A percentile compares a stretch with the other conserved stretches of the same genome.
Conservation (phyloP, 2,113 vertebrate genomes). For the Microtus pennsylvanicus region DNA sequence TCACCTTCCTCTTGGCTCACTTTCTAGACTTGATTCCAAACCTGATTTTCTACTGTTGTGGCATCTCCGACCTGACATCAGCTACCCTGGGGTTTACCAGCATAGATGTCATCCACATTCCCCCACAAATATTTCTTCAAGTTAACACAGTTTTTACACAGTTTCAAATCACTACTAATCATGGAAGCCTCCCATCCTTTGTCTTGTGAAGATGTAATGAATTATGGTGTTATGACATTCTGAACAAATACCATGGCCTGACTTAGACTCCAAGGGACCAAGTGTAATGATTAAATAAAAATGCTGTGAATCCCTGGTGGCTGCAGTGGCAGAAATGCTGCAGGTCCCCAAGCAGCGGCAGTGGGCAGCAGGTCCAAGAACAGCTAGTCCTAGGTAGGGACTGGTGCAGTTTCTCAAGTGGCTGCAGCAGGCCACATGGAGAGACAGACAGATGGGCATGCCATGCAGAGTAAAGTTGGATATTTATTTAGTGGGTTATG, state of each 20-base stretch:
- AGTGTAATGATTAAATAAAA: too few relatives aligned
- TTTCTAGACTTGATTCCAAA: constrained; percentile 12
- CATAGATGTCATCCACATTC: background rate
- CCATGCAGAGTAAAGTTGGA: too few relatives aligned
- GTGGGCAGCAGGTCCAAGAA: too few relatives aligned
- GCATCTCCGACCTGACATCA: background rate
- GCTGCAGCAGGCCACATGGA: too few relatives aligned
- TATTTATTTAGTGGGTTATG: too few relatives aligned
- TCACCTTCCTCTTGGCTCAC: background rate
- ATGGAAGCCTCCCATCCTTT: background rate
- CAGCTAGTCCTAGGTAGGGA: too few relatives aligned
- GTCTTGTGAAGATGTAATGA: background rate
- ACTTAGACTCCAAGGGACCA: background rate
- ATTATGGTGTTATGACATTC: background rate
- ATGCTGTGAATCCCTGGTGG: too few relatives aligned
- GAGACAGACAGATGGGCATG: too few relatives aligned
- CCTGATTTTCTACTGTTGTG: background rate
- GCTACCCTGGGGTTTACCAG: background rate
- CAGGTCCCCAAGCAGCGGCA: too few relatives aligned
- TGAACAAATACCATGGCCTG: background rate
- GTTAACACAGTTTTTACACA: background rate
- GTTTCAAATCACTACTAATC: background rate
- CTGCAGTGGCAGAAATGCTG: too few relatives aligned
- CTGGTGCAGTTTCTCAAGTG: too few relatives aligned
- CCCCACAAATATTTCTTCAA: constrained; percentile 8